Conservation (phyloP, 2,113 vertebrate species). For the Chelonoidis abingdonii region DNA sequence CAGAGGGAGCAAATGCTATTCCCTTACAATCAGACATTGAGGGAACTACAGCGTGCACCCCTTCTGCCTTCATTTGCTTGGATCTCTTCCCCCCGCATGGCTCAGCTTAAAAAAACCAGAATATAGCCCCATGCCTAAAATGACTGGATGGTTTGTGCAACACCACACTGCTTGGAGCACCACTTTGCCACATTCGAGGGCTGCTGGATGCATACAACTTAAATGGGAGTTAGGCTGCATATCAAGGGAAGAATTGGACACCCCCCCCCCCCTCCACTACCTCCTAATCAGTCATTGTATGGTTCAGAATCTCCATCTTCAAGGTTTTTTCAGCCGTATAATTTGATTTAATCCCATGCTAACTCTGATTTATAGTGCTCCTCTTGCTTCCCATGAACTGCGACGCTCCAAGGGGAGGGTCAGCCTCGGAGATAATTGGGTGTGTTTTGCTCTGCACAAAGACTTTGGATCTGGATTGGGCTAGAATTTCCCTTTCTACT, state of each 20-base stretch:
- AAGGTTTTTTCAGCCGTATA: not conserved
- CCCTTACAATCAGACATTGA: accelerated
- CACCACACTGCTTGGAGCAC: accelerated
- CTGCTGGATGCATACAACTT: not conserved
- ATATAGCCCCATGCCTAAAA: not conserved
- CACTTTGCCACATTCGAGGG: accelerated
- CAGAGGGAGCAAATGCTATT: not conserved
- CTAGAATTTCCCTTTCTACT: not conserved
- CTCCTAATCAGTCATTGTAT: not conserved
- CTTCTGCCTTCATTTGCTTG: not conserved
- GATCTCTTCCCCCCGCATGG: not conserved
- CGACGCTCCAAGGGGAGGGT: not conserved
- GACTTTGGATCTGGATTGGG: not conserved
- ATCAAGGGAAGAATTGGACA: not conserved
- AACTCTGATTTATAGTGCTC: not conserved
- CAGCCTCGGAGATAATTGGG: not conserved
- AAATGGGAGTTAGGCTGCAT: not conserved
- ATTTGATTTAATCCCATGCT: not conserved
- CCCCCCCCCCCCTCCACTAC: not conserved
- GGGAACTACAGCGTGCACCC: not conserved
- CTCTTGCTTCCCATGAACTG: not conserved
- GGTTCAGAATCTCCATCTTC: not conserved
- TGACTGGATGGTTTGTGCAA: not conserved
- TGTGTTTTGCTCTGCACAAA: not conserved
- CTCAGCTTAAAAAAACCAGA: not conserved